Conservation (phyloP, 1,140 invertebrate species). For the Sminthurides bifidus region DNA sequence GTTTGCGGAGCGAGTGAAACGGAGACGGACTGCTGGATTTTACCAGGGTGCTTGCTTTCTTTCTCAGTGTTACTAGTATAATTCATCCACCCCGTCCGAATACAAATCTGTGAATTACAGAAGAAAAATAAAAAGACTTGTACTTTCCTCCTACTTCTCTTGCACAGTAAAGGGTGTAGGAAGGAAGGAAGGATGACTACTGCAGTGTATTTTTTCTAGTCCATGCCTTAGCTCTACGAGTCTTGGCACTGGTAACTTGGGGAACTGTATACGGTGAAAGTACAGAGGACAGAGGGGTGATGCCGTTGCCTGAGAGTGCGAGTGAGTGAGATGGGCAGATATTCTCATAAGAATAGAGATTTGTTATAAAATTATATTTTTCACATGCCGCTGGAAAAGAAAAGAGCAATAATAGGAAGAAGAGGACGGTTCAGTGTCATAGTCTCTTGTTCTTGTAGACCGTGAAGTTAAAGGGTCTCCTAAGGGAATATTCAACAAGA, state of each 20-base stretch:
- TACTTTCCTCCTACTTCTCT: too few relatives aligned
- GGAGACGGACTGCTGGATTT: too few relatives aligned
- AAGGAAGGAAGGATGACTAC: too few relatives aligned
- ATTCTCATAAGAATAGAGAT: too few relatives aligned
- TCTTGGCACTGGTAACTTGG: too few relatives aligned
- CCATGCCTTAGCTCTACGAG: background rate
- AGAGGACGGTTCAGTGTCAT: background rate
- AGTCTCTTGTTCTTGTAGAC: conserved; percentile 1
- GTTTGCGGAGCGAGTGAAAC: too few relatives aligned
- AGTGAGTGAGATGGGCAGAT: too few relatives aligned
- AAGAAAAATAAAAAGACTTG: conserved; percentile 1
- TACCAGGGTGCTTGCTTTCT: too few relatives aligned
- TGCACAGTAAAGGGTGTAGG: too few relatives aligned
- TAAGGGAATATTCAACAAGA: conserved; percentile 4
- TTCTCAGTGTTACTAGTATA: background rate
- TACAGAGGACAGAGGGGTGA: too few relatives aligned
- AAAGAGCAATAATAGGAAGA: background rate
- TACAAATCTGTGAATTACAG: conserved; percentile 5
- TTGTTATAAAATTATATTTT: conserved; percentile 13
- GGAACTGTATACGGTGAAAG: too few relatives aligned
- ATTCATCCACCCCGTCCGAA: background rate
- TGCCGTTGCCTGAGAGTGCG: too few relatives aligned
- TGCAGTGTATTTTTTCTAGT: conserved; percentile 7
- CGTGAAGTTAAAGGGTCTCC: conserved; percentile 12
- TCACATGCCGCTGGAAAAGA: background rate